Conservation (phyloP, 2,888 invertebrate species). For the Calliopum simillimum region DNA sequence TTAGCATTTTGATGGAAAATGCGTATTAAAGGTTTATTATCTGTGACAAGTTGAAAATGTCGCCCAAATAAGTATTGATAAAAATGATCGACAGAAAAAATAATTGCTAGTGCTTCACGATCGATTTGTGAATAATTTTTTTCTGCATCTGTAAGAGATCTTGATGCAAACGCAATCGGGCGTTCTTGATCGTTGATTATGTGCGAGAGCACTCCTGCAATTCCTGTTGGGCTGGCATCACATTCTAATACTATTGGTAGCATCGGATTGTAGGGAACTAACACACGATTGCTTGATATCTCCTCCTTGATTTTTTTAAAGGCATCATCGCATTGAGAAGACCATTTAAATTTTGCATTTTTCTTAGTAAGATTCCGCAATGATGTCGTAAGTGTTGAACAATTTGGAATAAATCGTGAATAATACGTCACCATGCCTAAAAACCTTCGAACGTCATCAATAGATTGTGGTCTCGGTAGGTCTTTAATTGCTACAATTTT, state of each 20-base stretch:
- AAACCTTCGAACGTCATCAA: slow-evolving; percentile 38
- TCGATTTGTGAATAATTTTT: slow-evolving; percentile 42
- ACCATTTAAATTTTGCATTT: slow-evolving; percentile 38
- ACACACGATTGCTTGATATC: slow-evolving; percentile 19
- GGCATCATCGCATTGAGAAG: slow-evolving; percentile 36
- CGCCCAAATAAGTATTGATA: slow-evolving; percentile 30
- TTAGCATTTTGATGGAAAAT: slow-evolving; percentile 41
- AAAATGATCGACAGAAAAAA: slow-evolving; percentile 34
- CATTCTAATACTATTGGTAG: slow-evolving; percentile 33
- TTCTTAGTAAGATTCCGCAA: slow-evolving; percentile 35
- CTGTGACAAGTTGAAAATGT: slow-evolving; percentile 36
- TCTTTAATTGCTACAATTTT: slow-evolving; percentile 38
- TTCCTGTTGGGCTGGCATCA: slow-evolving; percentile 41
- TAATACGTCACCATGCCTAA: slow-evolving; percentile 43
- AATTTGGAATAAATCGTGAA: slow-evolving; percentile 40
- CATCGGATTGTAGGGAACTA: slow-evolving; percentile 39
- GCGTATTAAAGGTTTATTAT: slow-evolving; percentile 38
- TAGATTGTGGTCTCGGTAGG: slow-evolving; percentile 36
- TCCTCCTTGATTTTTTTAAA: slow-evolving; percentile 37
- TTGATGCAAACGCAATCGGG: slow-evolving; percentile 37
- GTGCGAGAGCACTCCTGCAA: slow-evolving; percentile 40
- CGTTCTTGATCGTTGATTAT: slow-evolving; percentile 30
- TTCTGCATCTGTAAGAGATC: slow-evolving; percentile 38
- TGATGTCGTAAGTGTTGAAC: slow-evolving; percentile 38
- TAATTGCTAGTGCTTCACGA: slow-evolving; percentile 37